A percentile compares a stretch with the other conserved stretches of the same genome.
Conservation (phyloP, 2,888 invertebrate species). For the Pharmacophagus antenor region DNA sequence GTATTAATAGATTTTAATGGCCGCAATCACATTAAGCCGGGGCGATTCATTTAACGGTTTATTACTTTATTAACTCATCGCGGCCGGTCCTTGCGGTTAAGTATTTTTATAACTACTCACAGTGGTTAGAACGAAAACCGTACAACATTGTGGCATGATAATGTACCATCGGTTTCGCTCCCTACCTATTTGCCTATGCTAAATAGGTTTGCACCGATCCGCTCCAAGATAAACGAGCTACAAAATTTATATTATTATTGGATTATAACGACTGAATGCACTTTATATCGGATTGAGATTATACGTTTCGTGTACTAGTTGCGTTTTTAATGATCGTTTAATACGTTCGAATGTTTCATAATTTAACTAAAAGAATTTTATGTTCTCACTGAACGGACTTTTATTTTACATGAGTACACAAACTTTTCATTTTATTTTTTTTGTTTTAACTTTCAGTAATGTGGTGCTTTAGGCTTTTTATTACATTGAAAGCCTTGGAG, state of each 20-base stretch:
- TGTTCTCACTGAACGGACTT: background rate
- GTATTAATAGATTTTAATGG: conserved; percentile 32
- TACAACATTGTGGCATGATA: conserved; percentile 40
- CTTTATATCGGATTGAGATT: conserved; percentile 5
- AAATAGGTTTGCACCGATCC: conserved; percentile 35
- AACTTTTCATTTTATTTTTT: background rate
- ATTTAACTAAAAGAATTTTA: background rate
- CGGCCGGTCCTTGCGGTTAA: conserved; percentile 31
- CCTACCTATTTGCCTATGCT: conserved; percentile 40
- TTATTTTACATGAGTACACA: background rate
- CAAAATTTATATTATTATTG: conserved; percentile 15
- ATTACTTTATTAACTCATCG: conserved; percentile 35
- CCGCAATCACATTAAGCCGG: conserved; percentile 33
- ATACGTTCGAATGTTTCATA: background rate
- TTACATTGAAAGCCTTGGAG: too few species aligned
- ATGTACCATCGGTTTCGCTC: conserved; percentile 41
- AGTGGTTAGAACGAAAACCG: conserved; percentile 30
- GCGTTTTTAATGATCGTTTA: background rate
- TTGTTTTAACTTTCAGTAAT: too few species aligned
- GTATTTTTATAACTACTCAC: conserved; percentile 31
- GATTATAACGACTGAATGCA: conserved; percentile 10
- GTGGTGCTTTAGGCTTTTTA: too few species aligned
- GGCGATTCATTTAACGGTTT: conserved; percentile 32
- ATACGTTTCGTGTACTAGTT: background rate
- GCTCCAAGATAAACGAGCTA: conserved; percentile 15